Base-by-base conservation (phyloP, 2,888 invertebrate genomes). In the Acanthosepion esculentum region DNA sequence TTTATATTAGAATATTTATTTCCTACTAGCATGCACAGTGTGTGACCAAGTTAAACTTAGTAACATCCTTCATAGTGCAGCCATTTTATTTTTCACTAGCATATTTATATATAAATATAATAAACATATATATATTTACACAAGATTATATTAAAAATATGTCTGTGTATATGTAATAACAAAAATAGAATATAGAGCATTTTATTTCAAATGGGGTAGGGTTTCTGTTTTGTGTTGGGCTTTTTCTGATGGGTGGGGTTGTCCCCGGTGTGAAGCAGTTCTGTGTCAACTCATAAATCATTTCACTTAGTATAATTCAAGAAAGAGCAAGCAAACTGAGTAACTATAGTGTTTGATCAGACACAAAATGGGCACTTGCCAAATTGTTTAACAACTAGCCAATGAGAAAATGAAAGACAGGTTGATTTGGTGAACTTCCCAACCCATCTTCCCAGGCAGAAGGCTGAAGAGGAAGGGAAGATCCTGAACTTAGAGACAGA, bases 361-460 rank as follows among this genome's bases (percentile, higher is more conserved):
- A 78, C 78, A 78, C 78, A 78, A 78, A 78, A 78, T 78, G 78
- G 78, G n/a, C 78, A 33, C n/a, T n/a, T 78, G 78, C 78, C 78
- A 78, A 78, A 78, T 78, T 78, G 78, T 78, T 78, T 78, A 78
- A 78, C 78, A 78, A 78, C 33, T n/a, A 78, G 78, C 78, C n/a
- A 78, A 78, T 78, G 78, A 78, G 78, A 33, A 78, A 78, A 78
- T 33, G 78, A 33, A 78, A 78, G 78, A 78, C 78, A 78, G 78
- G 78, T 78, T 78, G 78, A 78, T 78, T 78, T 78, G 78, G 78
- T n/a, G 78, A 29, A 78, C 78, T n/a, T 78, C 78, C 78, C 78
- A 78, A 33, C 59, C 59, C 59, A 59, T 59, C 29, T 15, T n/a
- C 78, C 1, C n/a, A n/a, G 78, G 10, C n/a, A 10, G 33, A n/a